Base-by-base conservation (phyloP, 2,888 invertebrate species). In the Apamea sordens region DNA sequence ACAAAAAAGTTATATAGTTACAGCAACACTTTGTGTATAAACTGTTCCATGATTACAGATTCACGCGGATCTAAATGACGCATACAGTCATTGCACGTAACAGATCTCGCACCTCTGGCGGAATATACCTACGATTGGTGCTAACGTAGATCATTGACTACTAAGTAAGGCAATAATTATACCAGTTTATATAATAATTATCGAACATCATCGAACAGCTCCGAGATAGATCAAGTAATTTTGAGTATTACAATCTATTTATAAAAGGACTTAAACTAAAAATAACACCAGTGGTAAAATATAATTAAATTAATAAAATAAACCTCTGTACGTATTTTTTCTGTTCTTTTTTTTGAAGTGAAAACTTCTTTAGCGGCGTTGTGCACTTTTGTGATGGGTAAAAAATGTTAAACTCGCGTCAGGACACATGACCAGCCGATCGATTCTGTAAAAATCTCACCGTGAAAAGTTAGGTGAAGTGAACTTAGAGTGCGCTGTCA, bases 61-160 rank as follows among this genome's bases (percentile, higher is more conserved):
- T 77, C 64, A 83, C 65, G 41, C 47, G 15, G 32, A 44, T 24
- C 15, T 47, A 56, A n/a, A 59, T 73, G 50, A 61, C 77, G 32
- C 24, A 83, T 44, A 24, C 11, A 44, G 59, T 50, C 47, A 56
- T 24, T 63, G 15, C 10, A 32, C 36, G n/a, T 56, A 41, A 47
- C 2, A 68, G 28, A 56, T 11, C 2, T 84, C 24, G 15, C 63
- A 79, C 44, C 15, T 69, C 69, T 64, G n/a, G 32, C 11, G 15
- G 28, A 56, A 67, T 69, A 11, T 47, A 82, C 21, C 18, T n/a
- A 36, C 2, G 18, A n/a, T 64, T 69, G 53, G 36, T 64, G 28
- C 28, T 81, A 56, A 59, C 5, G 24, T 24, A 28, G 24, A 53
- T 44, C 24, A 70, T 21, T 32, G 44, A 36, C 64, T 47, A 36